Percentiles rank a stretch among this genome's conserved stretches.
phyloP scores from a whole-genome alignment of 2,797 vertebrate species.

The Strix occidentalis region DNA sequence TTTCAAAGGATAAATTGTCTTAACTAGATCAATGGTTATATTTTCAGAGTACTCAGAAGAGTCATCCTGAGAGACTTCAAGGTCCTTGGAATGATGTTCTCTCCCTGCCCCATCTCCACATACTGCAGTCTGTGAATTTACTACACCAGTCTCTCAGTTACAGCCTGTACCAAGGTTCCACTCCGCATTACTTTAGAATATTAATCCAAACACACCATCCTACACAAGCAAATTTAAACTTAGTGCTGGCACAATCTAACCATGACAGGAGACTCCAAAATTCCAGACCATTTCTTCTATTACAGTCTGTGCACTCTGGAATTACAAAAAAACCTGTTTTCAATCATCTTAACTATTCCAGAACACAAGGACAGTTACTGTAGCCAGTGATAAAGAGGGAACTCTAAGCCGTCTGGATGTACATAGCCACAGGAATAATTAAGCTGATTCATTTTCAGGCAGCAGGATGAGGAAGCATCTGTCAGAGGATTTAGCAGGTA shows the following conservation, averaged over 20 bases:
- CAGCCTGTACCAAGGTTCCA: neutral
- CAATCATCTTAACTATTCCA: slow-evolving; percentile 17
- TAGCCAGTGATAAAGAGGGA: neutral
- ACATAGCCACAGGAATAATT: slow-evolving; percentile 18
- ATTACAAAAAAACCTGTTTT: neutral
- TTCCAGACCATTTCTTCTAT: neutral
- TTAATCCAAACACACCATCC: neutral
- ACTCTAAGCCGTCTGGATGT: neutral
- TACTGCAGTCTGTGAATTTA: neutral
- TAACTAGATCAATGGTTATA: slow-evolving; percentile 11
- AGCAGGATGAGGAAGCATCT: slow-evolving; percentile 22
- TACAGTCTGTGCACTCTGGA: neutral
- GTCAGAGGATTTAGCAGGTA: slow-evolving; percentile 26
- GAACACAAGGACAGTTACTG: slow-evolving; percentile 12
- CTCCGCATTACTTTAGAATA: neutral
- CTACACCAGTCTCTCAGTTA: neutral
- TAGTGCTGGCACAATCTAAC: neutral
- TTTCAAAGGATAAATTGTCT: neutral
- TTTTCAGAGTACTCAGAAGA: neutral
- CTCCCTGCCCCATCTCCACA: neutral
- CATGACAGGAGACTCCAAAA: neutral
- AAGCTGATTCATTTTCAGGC: slow-evolving; percentile 46
- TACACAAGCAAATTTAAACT: neutral
- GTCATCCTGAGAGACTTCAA: neutral
- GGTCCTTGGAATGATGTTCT: neutral